Conservation (phyloP, 1,140 invertebrate genomes). For the Lucilia cuprina region DNA sequence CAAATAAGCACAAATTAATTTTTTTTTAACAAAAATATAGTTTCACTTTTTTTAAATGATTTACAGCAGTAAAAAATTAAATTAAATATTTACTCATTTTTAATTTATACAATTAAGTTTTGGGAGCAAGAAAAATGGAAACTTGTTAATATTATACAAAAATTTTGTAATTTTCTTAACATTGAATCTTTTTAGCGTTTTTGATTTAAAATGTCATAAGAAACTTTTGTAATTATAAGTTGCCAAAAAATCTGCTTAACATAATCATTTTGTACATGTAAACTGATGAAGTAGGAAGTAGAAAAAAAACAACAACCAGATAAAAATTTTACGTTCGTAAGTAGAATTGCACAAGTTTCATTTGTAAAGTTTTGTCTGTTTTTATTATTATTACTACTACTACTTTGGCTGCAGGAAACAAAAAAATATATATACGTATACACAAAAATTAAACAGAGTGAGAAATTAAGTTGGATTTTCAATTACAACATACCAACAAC, state of each 20-base stretch:
- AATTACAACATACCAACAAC: not conserved
- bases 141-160: not conserved
- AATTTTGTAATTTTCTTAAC: not conserved
- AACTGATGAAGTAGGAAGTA: not conserved
- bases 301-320: not conserved
- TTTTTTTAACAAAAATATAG: not conserved
- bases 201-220: not conserved
- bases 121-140: not conserved
- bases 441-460: not conserved
- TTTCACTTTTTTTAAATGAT: not conserved
- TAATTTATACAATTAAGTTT: not conserved
- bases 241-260: slow-evolving; percentile 17
- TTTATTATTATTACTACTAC: not conserved
- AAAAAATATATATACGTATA: too few relatives aligned
- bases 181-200: not conserved
- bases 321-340: not conserved
- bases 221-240: slow-evolving; percentile 18
- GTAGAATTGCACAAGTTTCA: not conserved
- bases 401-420: not conserved
- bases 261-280: slow-evolving; percentile 3
- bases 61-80: not conserved
- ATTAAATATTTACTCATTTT: not conserved
- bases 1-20: not conserved
- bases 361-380: not conserved
- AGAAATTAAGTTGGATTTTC: slow-evolving; percentile 17